Evolutionary conservation across 1,140 invertebrate species (phyloP), one percentile per base, ranked within the genome.

Genomic region (Octopus sinensis): DNA sequence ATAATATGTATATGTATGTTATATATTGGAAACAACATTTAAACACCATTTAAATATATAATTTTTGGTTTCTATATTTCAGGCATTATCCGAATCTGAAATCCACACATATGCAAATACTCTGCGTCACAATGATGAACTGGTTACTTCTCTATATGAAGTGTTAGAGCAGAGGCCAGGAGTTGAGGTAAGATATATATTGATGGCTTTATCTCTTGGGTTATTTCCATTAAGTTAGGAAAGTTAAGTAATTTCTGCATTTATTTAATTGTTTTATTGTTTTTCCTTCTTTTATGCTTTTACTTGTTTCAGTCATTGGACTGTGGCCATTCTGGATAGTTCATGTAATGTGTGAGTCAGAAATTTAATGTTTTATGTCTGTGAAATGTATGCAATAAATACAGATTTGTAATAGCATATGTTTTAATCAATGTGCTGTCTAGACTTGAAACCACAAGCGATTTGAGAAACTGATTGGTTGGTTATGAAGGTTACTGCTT

Each of bases 81-180:
- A 90, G 89, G 83, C 94, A 71, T 89, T 96, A 71, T 93, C 94
- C 86, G 92, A 94, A 76, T 92, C 92, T 83, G 95, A 96, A 89
- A 90, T 95, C 54, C 93, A 94, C 87, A 94, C 93, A 62, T 96
- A 95, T 92, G 94, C 94, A 23, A 93, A 92, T 73, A 94, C 94
- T 85, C 92, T 95, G 86, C 93, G 94, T 84, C 93, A 95, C 81
- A 95, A 96, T 90, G 93, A 94, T 88, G 95, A 96, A 88, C 93
- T 96, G 81, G 94, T 95, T 78, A 84, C 85, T 68, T 84, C 84
- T 56, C 91, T 96, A 56, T 94, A 94, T 86, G 91, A 92, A 81
- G 91, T 95, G 68, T 90, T 95, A 62, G 94, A 94, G 83, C 94
- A 95, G 84, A 92, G 93, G 53, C 92, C 92, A 52, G 93, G 92